Evolutionary conservation across 2,888 invertebrate species (phyloP).

Genomic region (Esperia sulphurella): DNA sequence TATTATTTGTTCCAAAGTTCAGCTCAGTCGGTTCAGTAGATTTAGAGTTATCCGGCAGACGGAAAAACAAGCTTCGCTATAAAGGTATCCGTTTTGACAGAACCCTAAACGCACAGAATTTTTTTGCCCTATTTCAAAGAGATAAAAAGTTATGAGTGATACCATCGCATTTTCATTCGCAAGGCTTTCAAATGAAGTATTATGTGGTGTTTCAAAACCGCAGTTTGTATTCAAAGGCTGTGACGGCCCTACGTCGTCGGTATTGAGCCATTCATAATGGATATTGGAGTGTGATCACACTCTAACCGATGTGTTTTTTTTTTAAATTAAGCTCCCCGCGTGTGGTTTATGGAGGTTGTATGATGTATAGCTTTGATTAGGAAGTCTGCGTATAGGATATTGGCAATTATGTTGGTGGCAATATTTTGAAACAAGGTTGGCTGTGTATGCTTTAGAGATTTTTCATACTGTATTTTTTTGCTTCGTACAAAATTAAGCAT

Average conservation of each 20-base stretch:
- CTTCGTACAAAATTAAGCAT: no score
- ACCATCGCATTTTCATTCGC: constrained; percentile 38
- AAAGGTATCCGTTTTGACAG: no score
- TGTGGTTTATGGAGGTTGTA: constrained; percentile 27
- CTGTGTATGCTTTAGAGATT: background rate
- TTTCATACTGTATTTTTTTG: no score
- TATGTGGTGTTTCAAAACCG: constrained; percentile 32
- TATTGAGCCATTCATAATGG: constrained; percentile 46
- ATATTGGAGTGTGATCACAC: constrained; percentile 30
- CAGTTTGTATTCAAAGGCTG: constrained; percentile 60
- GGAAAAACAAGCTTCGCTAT: no score
- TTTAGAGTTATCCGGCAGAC: no score
- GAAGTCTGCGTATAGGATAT: no score
- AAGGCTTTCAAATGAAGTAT: constrained; percentile 53
- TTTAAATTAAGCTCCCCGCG: constrained; percentile 16
- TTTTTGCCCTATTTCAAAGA: background rate
- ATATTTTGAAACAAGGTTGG: no score
- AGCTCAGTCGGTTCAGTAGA: no score
- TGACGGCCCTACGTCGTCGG: constrained; percentile 40
- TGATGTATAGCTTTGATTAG: constrained; percentile 19
- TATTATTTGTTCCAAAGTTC: no score
- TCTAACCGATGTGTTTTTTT: constrained; percentile 27
- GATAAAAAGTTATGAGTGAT: constrained; percentile 42
- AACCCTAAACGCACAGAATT: background rate
- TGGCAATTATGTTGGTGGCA: no score